Conservation (phyloP, 2,888 invertebrate genomes). For the Ophion ellenae region DNA sequence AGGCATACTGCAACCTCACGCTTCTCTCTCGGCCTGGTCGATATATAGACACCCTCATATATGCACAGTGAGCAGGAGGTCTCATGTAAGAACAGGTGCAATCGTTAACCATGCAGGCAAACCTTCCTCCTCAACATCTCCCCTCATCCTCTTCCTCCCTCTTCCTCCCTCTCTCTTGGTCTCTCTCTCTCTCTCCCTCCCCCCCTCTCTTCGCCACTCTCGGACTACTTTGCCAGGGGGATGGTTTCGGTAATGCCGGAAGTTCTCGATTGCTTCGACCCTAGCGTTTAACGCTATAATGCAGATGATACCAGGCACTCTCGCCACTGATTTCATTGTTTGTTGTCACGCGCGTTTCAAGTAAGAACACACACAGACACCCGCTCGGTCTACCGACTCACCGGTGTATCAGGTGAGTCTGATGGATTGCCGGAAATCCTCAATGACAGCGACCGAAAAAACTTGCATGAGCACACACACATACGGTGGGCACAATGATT, state of each 20-base stretch:
- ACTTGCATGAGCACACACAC: neutral
- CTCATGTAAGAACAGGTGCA: conserved; percentile 66
- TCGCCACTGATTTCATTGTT: conserved; percentile 52
- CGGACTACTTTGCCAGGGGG: conserved; percentile 44
- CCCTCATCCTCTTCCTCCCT: neutral
- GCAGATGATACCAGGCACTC: conserved; percentile 43
- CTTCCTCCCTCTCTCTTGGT: neutral
- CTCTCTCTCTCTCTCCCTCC: neutral
- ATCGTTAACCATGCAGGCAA: conserved; percentile 62
- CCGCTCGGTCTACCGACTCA: neutral
- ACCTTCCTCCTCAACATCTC: conserved; percentile 15
- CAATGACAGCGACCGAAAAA: neutral
- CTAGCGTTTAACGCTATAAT: conserved; percentile 39
- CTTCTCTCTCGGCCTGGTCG: conserved; percentile 19
- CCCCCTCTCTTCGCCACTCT: conserved; percentile 12
- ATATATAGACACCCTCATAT: conserved; percentile 39
- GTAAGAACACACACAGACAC: neutral
- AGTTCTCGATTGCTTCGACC: conserved; percentile 55
- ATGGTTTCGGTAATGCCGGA: conserved; percentile 48
- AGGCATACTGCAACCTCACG: conserved; percentile 6
- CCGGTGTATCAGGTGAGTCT: neutral
- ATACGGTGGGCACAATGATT: neutral
- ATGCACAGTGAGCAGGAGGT: conserved; percentile 45
- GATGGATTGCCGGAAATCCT: conserved; percentile 3
- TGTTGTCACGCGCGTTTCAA: conserved; percentile 16